Evolutionary conservation across 1,140 invertebrate genomes (phyloP).

Genomic region (Cydia strobilella): DNA sequence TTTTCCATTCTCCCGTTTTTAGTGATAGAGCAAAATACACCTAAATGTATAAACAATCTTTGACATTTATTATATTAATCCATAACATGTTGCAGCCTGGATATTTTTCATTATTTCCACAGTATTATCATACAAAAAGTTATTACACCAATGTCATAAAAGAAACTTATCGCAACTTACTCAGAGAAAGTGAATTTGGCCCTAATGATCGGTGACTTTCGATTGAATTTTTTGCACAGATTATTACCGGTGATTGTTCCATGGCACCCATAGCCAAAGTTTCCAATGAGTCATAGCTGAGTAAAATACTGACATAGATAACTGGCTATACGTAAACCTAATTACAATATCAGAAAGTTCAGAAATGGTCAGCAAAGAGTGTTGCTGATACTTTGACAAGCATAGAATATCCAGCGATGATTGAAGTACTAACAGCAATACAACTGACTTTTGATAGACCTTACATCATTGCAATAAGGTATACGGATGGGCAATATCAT

Average conservation of each 20-base stretch:
- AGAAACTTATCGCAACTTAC: neutral
- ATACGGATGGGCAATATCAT: no score
- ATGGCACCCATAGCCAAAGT: neutral
- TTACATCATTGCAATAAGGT: no score
- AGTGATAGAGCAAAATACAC: no score
- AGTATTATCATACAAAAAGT: neutral
- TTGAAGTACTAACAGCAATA: neutral
- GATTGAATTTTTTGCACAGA: conserved; percentile 5
- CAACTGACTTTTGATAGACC: no score
- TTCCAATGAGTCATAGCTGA: conserved; percentile 14
- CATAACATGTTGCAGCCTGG: no score
- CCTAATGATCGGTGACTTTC: conserved; percentile 2
- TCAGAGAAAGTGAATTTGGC: conserved; percentile 7
- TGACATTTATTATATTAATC: no score
- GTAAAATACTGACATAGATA: neutral
- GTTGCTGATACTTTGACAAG: neutral
- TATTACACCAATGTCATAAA: neutral
- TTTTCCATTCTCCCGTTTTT: no score
- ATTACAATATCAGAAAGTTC: no score
- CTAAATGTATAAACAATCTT: no score
- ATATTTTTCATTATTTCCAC: neutral
- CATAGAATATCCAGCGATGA: neutral
- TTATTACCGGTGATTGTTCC: conserved; percentile 1
- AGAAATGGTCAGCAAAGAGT: no score
- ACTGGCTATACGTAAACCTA: no score